Conservation (phyloP, 2,113 vertebrate genomes). For the Catharus minimus region DNA sequence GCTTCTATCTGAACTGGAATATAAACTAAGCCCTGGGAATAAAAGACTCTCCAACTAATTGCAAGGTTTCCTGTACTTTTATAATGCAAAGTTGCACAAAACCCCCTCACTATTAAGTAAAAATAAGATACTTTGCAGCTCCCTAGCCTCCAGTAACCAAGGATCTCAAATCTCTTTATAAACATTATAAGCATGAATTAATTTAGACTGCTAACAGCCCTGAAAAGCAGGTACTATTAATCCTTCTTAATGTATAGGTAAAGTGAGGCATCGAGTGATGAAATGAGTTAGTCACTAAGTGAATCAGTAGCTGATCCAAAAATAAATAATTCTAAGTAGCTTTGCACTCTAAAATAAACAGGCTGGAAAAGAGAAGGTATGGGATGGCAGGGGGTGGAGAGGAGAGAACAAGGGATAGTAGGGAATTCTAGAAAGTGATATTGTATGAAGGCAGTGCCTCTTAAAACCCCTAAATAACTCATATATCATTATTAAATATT, state of each 20-base stretch:
- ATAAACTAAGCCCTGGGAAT: conserved; percentile 11
- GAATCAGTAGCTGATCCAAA: conserved; percentile 61
- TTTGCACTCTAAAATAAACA: conserved; percentile 48
- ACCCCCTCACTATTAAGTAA: background rate
- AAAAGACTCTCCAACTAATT: conserved; percentile 15
- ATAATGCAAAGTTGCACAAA: background rate
- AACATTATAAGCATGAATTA: conserved; percentile 49
- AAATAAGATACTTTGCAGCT: conserved; percentile 24
- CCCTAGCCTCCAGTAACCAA: conserved; percentile 34
- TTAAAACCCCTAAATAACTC: background rate
- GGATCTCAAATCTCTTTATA: conserved; percentile 58
- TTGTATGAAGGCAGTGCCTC: background rate
- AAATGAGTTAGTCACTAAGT: conserved; percentile 57
- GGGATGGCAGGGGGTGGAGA: background rate
- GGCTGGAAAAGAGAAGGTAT: background rate
- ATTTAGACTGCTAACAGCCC: conserved; percentile 39
- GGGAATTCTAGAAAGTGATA: background rate
- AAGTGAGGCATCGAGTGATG: conserved; percentile 51
- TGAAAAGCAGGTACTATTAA: conserved; percentile 59
- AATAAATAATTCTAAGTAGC: conserved; percentile 60
- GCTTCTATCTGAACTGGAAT: background rate
- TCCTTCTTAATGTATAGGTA: conserved; percentile 63
- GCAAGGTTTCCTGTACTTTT: conserved; percentile 13
- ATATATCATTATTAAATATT: background rate
- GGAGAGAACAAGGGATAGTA: background rate